phyloP scores from a whole-genome alignment of 2,113 vertebrate species.

The Oplegnathus fasciatus region DNA sequence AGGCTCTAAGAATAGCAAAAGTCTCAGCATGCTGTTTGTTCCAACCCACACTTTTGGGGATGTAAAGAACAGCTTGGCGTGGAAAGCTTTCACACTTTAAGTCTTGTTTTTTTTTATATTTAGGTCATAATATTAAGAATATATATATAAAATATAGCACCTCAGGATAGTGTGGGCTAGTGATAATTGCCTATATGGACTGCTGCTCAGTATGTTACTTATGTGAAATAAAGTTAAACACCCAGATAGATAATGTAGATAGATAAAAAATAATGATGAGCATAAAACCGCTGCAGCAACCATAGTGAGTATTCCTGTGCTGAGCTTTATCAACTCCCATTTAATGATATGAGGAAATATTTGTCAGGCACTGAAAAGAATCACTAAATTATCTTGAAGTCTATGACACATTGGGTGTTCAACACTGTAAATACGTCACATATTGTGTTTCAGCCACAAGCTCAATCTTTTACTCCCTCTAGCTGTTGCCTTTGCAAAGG shows the following conservation, averaged over 20 bases:
- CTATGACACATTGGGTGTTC: not conserved
- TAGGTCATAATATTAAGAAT: not conserved
- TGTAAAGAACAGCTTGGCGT: not conserved
- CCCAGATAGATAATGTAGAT: not conserved
- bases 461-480: not conserved
- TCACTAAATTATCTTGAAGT: not conserved
- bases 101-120: not conserved
- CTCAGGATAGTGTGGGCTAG: conserved; percentile 29
- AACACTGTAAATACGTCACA: not conserved
- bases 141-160: conserved; percentile 7
- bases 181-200: conserved; percentile 48
- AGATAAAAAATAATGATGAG: not conserved
- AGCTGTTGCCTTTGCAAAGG: conserved; percentile 15
- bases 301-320: not conserved
- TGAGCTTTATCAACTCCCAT: not conserved
- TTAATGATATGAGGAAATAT: not conserved
- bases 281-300: not conserved
- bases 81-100: not conserved
- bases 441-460: not conserved
- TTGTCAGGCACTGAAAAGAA: not conserved
- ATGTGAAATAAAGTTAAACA: not conserved
- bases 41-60: not conserved
- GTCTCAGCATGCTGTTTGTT: not conserved
- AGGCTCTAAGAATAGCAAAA: not conserved
- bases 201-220: conserved; percentile 22